phyloP scores from a whole-genome alignment of 2,888 invertebrate genomes.

The Aspidiotus destructor region DNA sequence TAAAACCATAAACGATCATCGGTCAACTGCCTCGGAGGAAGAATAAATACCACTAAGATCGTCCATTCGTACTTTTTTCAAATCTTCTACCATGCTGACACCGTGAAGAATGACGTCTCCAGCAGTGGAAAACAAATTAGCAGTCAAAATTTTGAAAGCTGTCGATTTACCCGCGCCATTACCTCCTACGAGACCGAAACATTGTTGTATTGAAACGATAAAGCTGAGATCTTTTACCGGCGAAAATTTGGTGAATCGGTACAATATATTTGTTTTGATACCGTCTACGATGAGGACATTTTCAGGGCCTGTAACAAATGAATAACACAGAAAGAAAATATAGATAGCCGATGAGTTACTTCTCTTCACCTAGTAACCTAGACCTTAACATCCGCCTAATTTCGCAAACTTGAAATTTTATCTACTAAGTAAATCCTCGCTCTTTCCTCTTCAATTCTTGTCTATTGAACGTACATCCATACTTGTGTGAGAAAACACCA shows the following conservation, averaged over 20 bases:
- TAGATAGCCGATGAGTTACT: no score
- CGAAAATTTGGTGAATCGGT: constrained; percentile 39
- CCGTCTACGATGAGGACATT: constrained; percentile 49
- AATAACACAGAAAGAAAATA: no score
- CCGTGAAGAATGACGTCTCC: constrained; percentile 43
- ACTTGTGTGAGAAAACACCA: no score
- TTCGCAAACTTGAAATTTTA: no score
- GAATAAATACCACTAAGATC: constrained; percentile 7
- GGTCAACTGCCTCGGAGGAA: not conserved
- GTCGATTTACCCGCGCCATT: constrained; percentile 51
- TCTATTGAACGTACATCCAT: no score
- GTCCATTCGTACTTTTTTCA: constrained; percentile 40
- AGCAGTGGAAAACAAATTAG: constrained; percentile 43
- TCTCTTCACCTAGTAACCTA: no score
- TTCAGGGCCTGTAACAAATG: not conserved
- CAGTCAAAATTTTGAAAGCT: constrained; percentile 49
- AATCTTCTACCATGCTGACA: constrained; percentile 3
- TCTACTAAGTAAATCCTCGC: no score
- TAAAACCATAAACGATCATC: not conserved
- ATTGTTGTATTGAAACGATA: constrained; percentile 49
- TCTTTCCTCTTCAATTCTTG: no score
- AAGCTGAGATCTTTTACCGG: constrained; percentile 61
- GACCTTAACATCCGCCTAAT: no score
- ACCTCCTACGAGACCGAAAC: constrained; percentile 46
- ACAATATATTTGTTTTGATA: constrained; percentile 51